Percentiles rank a stretch among this genome's conserved stretches.
These are phyloP conservation scores for Bergia sp. DNA, from an alignment of 92 coral and sea anemone species.

Conservation along the genomic window DNA sequence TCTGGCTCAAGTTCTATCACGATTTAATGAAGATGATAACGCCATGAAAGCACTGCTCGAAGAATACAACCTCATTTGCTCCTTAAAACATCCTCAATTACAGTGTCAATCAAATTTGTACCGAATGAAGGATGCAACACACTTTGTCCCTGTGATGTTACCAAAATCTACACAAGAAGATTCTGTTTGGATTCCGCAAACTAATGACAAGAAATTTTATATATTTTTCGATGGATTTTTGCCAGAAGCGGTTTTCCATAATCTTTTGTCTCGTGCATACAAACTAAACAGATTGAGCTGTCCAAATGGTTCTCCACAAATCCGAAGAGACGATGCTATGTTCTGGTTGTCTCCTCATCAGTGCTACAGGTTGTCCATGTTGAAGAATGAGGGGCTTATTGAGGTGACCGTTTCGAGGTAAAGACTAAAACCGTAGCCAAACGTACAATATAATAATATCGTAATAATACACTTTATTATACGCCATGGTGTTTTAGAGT, in stretches of 20 bases:
- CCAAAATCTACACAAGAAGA: background rate
- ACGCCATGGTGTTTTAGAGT: too few species aligned
- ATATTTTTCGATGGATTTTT: slow-evolving; percentile 12
- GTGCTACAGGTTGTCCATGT: slow-evolving; percentile 23
- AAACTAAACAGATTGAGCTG: slow-evolving; percentile 1
- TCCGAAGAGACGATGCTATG: slow-evolving; percentile 28
- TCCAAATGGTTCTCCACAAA: slow-evolving; percentile 17
- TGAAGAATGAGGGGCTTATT: slow-evolving; percentile 19
- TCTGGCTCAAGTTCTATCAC: slow-evolving; percentile 39
- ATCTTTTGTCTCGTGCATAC: slow-evolving; percentile 24
- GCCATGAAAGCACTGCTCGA: slow-evolving; percentile 59
- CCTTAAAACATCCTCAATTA: slow-evolving; percentile 20
- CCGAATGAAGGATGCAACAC: slow-evolving; percentile 21
- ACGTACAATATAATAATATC: background rate
- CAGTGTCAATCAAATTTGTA: slow-evolving; percentile 25
- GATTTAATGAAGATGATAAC: slow-evolving; percentile 18
- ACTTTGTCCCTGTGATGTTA: slow-evolving; percentile 20
- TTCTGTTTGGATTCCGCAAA: slow-evolving; percentile 9
- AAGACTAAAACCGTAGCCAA: background rate
- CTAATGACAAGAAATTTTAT: slow-evolving; percentile 13
- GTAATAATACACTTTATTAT: too few species aligned
- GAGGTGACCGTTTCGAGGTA: slow-evolving; percentile 18
- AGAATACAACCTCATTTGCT: slow-evolving; percentile 59
- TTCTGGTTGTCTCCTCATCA: slow-evolving; percentile 17
- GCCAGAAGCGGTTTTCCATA: slow-evolving; percentile 22